Conservation (phyloP, 1,140 invertebrate genomes). For the Diabrotica undecimpunctata region DNA sequence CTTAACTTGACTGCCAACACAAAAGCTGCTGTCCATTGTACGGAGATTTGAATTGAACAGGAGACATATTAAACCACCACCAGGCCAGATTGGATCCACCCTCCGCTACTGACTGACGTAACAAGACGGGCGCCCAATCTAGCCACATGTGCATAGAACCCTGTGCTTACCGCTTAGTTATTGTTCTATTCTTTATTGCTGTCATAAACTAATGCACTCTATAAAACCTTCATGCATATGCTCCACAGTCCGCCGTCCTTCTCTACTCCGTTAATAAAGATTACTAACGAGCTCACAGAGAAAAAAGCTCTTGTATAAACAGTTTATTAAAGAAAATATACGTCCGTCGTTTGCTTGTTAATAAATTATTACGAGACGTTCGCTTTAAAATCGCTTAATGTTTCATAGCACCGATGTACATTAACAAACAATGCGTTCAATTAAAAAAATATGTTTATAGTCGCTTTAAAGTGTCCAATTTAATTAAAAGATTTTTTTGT, state of each 20-base stretch:
- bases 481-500: too few relatives aligned
- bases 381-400: too few relatives aligned
- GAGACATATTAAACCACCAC: too few relatives aligned
- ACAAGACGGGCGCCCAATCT: conserved; percentile 1
- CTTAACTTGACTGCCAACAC: too few relatives aligned
- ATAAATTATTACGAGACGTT: background rate
- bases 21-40: too few relatives aligned
- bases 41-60: too few relatives aligned
- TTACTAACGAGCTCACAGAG: conserved; percentile 5
- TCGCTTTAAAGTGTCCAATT: too few relatives aligned
- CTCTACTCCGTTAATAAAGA: conserved; percentile 5
- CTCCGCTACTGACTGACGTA: background rate
- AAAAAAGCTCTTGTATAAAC: conserved; percentile 7
- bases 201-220: conserved; percentile 13
- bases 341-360: background rate
- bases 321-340: background rate
- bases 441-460: too few relatives aligned
- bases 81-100: background rate
- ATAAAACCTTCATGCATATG: conserved; percentile 11
- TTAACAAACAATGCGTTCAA: too few relatives aligned
- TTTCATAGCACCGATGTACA: too few relatives aligned
- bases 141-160: background rate
- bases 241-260: background rate
- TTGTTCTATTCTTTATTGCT: background rate
- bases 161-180: background rate